These are phyloP conservation scores for Hemiscyllium ocellatum DNA, from an alignment of 2,113 vertebrate genomes.

Conservation along the genomic window DNA sequence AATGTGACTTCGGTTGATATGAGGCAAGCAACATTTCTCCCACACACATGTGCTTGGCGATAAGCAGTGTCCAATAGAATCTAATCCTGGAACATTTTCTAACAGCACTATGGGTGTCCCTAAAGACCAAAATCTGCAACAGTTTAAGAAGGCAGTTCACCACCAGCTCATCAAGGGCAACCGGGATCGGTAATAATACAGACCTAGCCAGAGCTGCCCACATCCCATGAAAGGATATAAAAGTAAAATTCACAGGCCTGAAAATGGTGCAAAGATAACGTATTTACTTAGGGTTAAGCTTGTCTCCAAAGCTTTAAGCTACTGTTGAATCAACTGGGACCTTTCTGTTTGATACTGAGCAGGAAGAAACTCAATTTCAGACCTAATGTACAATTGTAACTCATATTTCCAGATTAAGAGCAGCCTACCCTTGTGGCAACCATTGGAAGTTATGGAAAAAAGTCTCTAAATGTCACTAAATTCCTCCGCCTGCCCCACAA, in stretches of 20 bases:
- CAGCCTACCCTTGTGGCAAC: background rate
- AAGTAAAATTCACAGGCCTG: background rate
- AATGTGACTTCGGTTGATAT: too few relatives aligned
- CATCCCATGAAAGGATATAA: too few relatives aligned
- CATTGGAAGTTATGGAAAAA: background rate
- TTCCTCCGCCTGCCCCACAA: background rate
- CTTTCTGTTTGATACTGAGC: background rate
- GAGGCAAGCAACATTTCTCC: too few relatives aligned
- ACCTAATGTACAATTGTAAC: background rate
- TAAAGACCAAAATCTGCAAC: too few relatives aligned
- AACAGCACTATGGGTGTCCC: too few relatives aligned
- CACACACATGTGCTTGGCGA: too few relatives aligned
- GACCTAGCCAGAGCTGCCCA: too few relatives aligned
- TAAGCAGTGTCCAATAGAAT: too few relatives aligned
- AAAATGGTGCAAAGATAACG: background rate
- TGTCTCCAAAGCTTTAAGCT: background rate
- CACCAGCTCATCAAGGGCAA: too few relatives aligned
- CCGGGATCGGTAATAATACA: too few relatives aligned
- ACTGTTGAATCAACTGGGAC: background rate
- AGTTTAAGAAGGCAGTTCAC: too few relatives aligned
- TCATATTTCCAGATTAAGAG: background rate
- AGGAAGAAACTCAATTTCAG: background rate
- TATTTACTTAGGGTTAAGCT: background rate
- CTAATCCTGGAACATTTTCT: too few relatives aligned
- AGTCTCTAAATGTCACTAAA: background rate